phyloP scores from a whole-genome alignment of 1,140 invertebrate species.

The Zaprionus camerounensis region DNA sequence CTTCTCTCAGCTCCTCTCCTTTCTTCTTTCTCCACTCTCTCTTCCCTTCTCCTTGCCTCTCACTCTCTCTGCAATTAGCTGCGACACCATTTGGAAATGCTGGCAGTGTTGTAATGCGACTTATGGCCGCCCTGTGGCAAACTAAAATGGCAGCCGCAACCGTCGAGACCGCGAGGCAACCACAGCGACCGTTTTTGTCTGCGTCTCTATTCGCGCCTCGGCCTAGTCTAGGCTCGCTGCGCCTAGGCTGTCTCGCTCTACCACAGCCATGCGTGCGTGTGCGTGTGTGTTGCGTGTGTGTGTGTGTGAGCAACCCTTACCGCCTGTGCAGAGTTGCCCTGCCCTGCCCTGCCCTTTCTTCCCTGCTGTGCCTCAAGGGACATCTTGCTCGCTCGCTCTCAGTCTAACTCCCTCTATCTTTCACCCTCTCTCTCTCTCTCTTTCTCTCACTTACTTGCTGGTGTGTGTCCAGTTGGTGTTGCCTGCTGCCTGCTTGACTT shows the following conservation, averaged over 20 bases:
- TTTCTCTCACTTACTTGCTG: background rate
- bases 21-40: background rate
- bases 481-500: slow-evolving; percentile 44
- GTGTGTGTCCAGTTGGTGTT: slow-evolving; percentile 37
- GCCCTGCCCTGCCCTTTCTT: no score
- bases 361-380: background rate
- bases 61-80: background rate
- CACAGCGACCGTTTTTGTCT: slow-evolving; percentile 7
- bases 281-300: slow-evolving; percentile 10
- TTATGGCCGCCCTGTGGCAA: slow-evolving; percentile 22
- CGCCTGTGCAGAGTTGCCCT: slow-evolving; percentile 25
- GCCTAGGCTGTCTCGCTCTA: background rate
- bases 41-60: background rate
- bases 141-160: slow-evolving; percentile 25
- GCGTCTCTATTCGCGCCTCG: slow-evolving; percentile 10
- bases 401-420: background rate
- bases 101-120: slow-evolving; percentile 17
- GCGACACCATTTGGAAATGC: background rate
- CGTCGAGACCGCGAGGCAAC: no score
- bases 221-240: slow-evolving; percentile 18
- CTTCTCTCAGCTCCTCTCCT: background rate
- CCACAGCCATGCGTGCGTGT: slow-evolving; percentile 10
- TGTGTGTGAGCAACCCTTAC: slow-evolving; percentile 57
- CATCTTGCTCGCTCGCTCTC: slow-evolving; percentile 18
- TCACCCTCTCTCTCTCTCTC: background rate